A percentile compares a stretch with the other conserved stretches of the same genome.
phyloP scores from a whole-genome alignment of 2,888 invertebrate species.

The Ophion slaviceki region DNA sequence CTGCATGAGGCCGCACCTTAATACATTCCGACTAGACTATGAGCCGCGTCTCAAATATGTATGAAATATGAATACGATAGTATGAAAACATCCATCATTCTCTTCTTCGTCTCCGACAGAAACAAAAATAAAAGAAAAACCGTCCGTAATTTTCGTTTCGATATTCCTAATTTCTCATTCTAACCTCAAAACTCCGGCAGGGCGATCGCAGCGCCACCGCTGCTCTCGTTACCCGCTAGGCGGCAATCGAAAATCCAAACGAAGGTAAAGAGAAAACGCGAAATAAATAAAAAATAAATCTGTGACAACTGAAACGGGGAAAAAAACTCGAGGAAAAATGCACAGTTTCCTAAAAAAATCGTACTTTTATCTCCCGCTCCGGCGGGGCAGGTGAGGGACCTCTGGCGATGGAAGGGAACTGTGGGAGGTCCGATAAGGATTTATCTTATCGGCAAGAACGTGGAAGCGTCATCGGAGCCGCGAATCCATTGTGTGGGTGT shows the following conservation, averaged over 20 bases:
- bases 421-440: conserved; percentile 11
- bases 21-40: no score
- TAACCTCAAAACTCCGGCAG: no score
- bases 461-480: conserved; percentile 3
- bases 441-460: conserved; percentile 36
- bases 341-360: background rate
- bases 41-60: no score
- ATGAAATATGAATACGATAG: no score
- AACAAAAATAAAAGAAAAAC: no score
- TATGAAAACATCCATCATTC: no score
- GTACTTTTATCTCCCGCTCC: background rate
- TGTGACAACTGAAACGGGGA: background rate
- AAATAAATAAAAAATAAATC: background rate
- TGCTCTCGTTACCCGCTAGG: background rate
- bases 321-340: background rate
- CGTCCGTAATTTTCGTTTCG: no score
- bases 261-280: background rate
- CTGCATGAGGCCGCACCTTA: no score
- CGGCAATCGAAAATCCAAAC: background rate
- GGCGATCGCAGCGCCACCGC: no score
- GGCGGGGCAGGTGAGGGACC: conserved; percentile 5
- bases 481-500: conserved; percentile 8
- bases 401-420: background rate
- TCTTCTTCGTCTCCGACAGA: no score
- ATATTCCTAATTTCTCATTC: no score